Evolutionary conservation across 2,113 vertebrate genomes (phyloP).

Genomic region (Pogonocichla stellata): DNA sequence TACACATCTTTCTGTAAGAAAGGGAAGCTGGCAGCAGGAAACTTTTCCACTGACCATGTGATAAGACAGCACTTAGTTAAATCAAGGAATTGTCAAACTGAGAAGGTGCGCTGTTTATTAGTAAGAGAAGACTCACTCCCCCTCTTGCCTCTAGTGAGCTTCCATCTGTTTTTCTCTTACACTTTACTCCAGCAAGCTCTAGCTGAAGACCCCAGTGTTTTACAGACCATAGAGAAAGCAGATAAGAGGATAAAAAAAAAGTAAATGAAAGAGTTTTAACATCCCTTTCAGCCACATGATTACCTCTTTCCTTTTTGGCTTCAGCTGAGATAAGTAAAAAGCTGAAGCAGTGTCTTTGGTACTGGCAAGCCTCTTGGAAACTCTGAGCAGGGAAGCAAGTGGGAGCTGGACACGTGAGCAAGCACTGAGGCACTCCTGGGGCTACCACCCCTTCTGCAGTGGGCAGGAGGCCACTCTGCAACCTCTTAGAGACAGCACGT

Average conservation of each 20-base stretch:
- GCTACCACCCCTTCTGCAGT: neutral
- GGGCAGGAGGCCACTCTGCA: neutral
- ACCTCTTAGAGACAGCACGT: neutral
- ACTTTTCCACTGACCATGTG: neutral
- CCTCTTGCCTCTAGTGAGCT: neutral
- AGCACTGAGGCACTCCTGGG: neutral
- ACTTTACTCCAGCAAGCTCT: neutral
- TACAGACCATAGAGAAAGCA: neutral
- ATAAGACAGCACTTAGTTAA: neutral
- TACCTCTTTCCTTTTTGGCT: neutral
- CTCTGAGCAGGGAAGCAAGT: neutral
- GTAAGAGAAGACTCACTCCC: neutral
- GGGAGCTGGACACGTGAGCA: neutral
- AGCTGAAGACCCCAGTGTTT: neutral
- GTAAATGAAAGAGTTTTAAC: neutral
- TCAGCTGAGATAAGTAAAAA: neutral
- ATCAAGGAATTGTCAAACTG: neutral
- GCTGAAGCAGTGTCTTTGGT: conserved; percentile 1
- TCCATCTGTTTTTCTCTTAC: neutral
- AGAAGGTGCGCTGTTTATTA: neutral
- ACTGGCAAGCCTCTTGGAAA: conserved; percentile 45
- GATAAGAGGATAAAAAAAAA: neutral
- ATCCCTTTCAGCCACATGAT: neutral
- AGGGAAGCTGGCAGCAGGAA: neutral
- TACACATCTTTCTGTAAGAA: neutral